Percentiles rank a stretch among this genome's conserved stretches.
Evolutionary conservation across 1,140 invertebrate genomes (phyloP).

Genomic region (Diprion similis): DNA sequence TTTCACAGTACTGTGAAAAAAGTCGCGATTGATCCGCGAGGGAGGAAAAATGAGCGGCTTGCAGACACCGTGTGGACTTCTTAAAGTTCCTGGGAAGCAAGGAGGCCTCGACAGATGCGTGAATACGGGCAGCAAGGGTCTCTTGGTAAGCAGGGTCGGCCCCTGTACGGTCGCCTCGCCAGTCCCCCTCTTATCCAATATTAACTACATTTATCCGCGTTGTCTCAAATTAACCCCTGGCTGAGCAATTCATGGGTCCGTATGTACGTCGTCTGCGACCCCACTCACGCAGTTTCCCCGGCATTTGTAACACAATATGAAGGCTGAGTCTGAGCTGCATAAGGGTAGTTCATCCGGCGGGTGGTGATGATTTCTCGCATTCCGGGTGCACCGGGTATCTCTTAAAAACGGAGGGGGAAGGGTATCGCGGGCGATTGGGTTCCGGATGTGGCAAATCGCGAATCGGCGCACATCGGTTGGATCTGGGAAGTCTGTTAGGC

Average conservation of each 20-base stretch:
- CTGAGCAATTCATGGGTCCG: constrained; percentile 49
- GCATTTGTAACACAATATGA: too few relatives aligned
- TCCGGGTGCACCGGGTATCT: background rate
- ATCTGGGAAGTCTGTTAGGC: constrained; percentile 24
- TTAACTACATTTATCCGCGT: constrained; percentile 59
- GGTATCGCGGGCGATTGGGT: background rate
- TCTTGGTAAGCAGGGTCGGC: constrained; percentile 32
- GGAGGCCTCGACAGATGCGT: background rate
- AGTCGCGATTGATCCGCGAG: too few relatives aligned
- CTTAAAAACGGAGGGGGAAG: background rate
- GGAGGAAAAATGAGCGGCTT: too few relatives aligned
- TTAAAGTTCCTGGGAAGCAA: background rate
- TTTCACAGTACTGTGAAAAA: too few relatives aligned
- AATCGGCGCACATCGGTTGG: background rate
- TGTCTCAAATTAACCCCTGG: constrained; percentile 58
- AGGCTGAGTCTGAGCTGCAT: too few relatives aligned
- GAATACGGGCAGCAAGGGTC: background rate
- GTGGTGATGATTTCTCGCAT: background rate
- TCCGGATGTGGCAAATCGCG: background rate
- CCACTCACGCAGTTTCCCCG: constrained; percentile 13
- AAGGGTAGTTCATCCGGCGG: too few relatives aligned
- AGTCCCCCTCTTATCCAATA: constrained; percentile 50
- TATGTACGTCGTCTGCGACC: constrained; percentile 41
- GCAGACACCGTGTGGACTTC: background rate
- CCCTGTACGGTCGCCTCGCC: constrained; percentile 22